Evolutionary conservation across 2,797 vertebrate species (phyloP).

Genomic region (Lepus oiostolus): DNA sequence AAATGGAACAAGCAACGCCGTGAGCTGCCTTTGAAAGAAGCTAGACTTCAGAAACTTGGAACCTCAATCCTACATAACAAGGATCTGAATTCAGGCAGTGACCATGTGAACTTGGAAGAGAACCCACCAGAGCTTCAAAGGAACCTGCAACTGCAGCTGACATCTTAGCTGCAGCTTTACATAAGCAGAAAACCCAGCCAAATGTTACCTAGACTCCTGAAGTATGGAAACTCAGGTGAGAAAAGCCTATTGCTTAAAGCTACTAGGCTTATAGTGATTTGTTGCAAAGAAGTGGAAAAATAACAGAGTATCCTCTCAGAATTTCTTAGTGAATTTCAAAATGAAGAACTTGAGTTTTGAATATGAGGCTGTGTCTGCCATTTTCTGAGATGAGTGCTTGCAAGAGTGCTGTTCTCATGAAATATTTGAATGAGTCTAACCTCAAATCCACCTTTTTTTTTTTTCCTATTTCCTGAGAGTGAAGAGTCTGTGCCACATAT

Average conservation of each 20-base stretch:
- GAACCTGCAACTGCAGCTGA: not conserved
- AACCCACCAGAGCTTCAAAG: not conserved
- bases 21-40: not conserved
- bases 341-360: not conserved
- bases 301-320: not conserved
- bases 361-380: not conserved
- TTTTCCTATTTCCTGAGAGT: not conserved
- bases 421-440: not conserved
- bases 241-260: not conserved
- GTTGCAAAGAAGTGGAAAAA: not conserved
- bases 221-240: not conserved
- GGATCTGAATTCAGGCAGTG: not conserved
- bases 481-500: not conserved
- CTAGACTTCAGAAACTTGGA: not conserved
- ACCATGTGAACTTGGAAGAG: not conserved
- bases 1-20: not conserved
- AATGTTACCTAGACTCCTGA: not conserved
- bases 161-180: not conserved
- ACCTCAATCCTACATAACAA: not conserved
- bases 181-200: not conserved
- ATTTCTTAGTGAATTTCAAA: constrained; percentile 13
- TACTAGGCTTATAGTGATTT: not conserved
- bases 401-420: not conserved
- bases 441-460: not conserved
- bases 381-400: not conserved